A percentile compares a stretch with the other conserved stretches of the same genome.
These are phyloP conservation scores for Protophormia terraenovae DNA, from an alignment of 2,888 invertebrate species.

Conservation along the genomic window DNA sequence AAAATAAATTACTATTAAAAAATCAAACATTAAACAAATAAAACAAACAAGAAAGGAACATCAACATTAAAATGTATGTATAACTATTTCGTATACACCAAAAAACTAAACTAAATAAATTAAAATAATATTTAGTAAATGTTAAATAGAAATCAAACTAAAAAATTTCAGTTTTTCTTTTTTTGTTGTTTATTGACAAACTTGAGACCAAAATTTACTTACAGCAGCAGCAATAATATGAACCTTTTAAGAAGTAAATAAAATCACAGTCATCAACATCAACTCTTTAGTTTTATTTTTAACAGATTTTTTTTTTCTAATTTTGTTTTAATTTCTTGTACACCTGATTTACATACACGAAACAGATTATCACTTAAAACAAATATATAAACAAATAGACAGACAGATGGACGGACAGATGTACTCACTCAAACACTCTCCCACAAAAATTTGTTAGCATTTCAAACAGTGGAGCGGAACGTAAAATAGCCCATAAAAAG, in stretches of 20 bases:
- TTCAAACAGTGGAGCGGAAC: neutral
- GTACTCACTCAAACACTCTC: neutral
- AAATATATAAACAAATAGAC: too few relatives aligned
- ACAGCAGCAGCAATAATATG: neutral
- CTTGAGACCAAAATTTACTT: neutral
- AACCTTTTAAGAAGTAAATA: slow-evolving; percentile 16
- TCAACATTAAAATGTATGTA: neutral
- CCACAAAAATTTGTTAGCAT: neutral
- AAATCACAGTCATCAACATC: neutral
- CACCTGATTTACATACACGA: slow-evolving; percentile 75
- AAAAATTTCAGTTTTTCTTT: neutral
- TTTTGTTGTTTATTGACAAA: neutral
- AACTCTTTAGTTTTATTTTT: slow-evolving; percentile 24
- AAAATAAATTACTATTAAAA: neutral
- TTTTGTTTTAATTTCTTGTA: slow-evolving; percentile 39
- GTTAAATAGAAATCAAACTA: slow-evolving; percentile 29
- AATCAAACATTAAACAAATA: neutral
- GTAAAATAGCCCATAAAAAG: neutral
- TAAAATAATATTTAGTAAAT: neutral
- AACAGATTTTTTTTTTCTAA: slow-evolving; percentile 1
- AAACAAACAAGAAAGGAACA: neutral
- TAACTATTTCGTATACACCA: neutral
- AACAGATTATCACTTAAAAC: slow-evolving; percentile 68
- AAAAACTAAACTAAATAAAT: neutral
- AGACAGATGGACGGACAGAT: slow-evolving; percentile 15